phyloP scores from a whole-genome alignment of 2,888 invertebrate genomes.

The Anagyrus pseudococci region DNA sequence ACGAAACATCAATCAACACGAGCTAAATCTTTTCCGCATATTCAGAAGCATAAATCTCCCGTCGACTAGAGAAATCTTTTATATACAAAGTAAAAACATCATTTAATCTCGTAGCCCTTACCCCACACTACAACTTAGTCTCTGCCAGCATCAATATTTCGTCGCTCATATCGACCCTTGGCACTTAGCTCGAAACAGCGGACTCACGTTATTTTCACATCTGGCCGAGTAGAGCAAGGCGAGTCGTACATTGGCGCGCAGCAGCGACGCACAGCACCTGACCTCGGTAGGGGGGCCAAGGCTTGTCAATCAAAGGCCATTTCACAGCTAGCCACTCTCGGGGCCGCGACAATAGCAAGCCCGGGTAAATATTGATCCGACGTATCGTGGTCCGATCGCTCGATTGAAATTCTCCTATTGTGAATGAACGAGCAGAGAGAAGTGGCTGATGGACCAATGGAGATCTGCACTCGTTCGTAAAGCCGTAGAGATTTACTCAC shows the following conservation, averaged over 20 bases:
- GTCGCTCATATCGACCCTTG: too few relatives aligned
- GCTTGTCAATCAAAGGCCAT: conserved; percentile 26
- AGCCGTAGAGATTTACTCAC: too few relatives aligned
- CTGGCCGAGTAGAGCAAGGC: conserved; percentile 3
- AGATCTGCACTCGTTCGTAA: neutral
- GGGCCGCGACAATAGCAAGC: neutral
- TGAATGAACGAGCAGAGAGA: neutral
- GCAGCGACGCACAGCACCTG: conserved; percentile 17
- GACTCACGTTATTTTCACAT: conserved; percentile 19
- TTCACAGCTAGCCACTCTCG: neutral
- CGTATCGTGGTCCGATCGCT: neutral
- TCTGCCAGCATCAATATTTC: too few relatives aligned
- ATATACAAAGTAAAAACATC: too few relatives aligned
- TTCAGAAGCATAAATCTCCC: too few relatives aligned
- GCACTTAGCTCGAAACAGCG: too few relatives aligned
- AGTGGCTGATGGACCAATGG: neutral
- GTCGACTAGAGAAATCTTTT: too few relatives aligned
- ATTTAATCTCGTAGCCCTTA: too few relatives aligned
- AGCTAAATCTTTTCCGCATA: too few relatives aligned
- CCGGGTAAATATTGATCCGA: conserved; percentile 28
- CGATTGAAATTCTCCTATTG: conserved; percentile 5
- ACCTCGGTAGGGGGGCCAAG: conserved; percentile 12
- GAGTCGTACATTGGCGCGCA: neutral
- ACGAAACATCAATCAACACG: too few relatives aligned
- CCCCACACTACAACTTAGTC: too few relatives aligned